Conservation (phyloP, 1,140 invertebrate species). For the Atta colombica region DNA sequence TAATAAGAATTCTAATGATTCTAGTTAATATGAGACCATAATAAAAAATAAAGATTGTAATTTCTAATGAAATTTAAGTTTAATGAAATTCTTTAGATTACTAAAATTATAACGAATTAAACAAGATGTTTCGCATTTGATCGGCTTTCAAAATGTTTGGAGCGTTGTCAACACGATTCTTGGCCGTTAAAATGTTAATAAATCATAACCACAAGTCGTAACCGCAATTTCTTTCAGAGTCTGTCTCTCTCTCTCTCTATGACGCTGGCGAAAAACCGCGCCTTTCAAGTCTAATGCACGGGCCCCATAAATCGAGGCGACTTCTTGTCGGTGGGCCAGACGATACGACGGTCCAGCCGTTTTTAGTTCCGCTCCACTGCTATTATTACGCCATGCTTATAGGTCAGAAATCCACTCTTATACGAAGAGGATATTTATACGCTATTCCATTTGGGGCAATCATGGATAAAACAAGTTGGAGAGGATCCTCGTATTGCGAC, state of each 20-base stretch:
- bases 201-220: slow-evolving; percentile 57
- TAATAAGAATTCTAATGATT: background rate
- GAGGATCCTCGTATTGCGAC: slow-evolving; percentile 53
- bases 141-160: slow-evolving; percentile 23
- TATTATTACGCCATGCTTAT: slow-evolving; percentile 58
- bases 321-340: slow-evolving; percentile 62
- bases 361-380: slow-evolving; percentile 61
- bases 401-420: slow-evolving; percentile 62
- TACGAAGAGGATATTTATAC: slow-evolving; percentile 55
- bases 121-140: slow-evolving; percentile 3
- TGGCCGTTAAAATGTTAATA: slow-evolving; percentile 52
- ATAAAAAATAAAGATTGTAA: background rate
- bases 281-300: slow-evolving; percentile 64
- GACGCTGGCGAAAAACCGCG: slow-evolving; percentile 31
- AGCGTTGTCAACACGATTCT: slow-evolving; percentile 28
- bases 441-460: slow-evolving; percentile 60
- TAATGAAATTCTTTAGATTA: background rate
- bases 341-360: slow-evolving; percentile 60
- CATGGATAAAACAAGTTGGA: slow-evolving; percentile 62
- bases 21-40: background rate
- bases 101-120: background rate
- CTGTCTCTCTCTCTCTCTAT: slow-evolving; percentile 27
- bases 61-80: no score
- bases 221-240: slow-evolving; percentile 53
- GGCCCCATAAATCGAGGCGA: slow-evolving; percentile 53